Evolutionary conservation across 2,113 vertebrate species (phyloP).

Genomic region (Diadophis punctatus): DNA sequence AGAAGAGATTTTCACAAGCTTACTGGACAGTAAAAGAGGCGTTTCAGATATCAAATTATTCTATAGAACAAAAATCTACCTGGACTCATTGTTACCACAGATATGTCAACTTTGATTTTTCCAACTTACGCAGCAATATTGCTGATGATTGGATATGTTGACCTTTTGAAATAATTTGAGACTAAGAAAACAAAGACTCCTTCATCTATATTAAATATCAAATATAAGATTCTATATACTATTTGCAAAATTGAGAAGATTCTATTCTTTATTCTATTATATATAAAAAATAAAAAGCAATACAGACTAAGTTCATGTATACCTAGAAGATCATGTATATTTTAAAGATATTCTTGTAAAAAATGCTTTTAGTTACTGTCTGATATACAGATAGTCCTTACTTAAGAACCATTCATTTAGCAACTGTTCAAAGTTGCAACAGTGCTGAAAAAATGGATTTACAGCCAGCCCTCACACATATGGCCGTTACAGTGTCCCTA

Average conservation of each 20-base stretch:
- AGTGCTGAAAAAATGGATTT: background rate
- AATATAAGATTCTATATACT: background rate
- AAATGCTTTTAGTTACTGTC: background rate
- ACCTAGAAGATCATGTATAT: background rate
- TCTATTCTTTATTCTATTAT: too few species aligned
- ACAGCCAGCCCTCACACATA: background rate
- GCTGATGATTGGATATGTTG: background rate
- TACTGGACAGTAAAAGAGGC: background rate
- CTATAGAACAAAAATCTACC: background rate
- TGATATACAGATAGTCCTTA: background rate
- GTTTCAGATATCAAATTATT: background rate
- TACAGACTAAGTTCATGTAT: background rate
- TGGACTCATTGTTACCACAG: background rate
- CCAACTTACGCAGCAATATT: background rate
- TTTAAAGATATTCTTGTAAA: background rate
- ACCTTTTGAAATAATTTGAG: background rate
- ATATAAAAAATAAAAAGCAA: background rate
- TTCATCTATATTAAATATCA: background rate
- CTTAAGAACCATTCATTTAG: background rate
- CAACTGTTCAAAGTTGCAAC: background rate
- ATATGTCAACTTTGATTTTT: background rate
- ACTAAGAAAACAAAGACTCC: background rate
- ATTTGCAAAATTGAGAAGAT: background rate
- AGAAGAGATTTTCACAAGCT: background rate
- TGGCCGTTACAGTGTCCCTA: background rate